phyloP scores from a whole-genome alignment of 2,888 invertebrate species.

The Chloroclysta siterata region DNA sequence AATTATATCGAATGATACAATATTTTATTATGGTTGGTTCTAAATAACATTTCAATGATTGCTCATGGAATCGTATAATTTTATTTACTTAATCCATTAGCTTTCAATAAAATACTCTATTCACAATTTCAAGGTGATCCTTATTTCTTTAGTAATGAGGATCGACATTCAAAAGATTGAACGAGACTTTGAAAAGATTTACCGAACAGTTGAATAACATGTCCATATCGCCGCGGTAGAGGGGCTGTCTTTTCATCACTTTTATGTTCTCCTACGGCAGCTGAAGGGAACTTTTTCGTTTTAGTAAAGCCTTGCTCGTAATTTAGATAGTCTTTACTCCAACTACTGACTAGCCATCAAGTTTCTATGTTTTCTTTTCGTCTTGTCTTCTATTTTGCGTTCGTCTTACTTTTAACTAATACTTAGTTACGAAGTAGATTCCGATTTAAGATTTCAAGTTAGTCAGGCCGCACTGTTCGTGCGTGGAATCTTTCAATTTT shows the following conservation, averaged over 20 bases:
- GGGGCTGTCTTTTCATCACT: conserved; percentile 61
- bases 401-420: not conserved
- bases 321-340: conserved; percentile 16
- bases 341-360: conserved; percentile 18
- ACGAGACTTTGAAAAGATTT: conserved; percentile 41
- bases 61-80: not conserved
- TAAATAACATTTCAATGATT: conserved; percentile 26
- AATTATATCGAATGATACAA: too few species aligned
- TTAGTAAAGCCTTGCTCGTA: conserved; percentile 49
- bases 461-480: conserved; percentile 3
- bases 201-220: conserved; percentile 52
- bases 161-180: conserved; percentile 36
- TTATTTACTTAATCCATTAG: not conserved
- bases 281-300: conserved; percentile 64
- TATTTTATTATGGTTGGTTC: not conserved
- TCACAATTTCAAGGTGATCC: conserved; percentile 4
- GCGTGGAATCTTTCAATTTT: conserved; percentile 18
- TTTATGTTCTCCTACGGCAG: conserved; percentile 61
- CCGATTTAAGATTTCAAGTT: not conserved
- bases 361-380: conserved; percentile 8
- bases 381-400: conserved; percentile 7
- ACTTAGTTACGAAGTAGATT: not conserved
- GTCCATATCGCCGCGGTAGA: conserved; percentile 52
- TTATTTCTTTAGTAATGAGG: conserved; percentile 35
- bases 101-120: not conserved